Conservation (phyloP, 2,888 invertebrate genomes). For the Koerneria pararmatus region DNA sequence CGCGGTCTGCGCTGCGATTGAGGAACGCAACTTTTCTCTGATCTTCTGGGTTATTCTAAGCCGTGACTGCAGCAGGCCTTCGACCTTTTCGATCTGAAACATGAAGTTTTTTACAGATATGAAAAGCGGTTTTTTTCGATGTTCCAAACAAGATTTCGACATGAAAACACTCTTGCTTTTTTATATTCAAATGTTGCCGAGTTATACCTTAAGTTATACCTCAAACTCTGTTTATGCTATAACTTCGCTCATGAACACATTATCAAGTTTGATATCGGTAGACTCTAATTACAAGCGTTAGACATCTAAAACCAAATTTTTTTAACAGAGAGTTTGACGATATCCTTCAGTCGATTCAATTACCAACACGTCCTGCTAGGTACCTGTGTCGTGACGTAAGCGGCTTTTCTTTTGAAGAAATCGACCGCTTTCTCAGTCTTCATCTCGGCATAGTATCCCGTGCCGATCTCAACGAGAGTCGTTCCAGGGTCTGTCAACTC, state of each 20-base stretch:
- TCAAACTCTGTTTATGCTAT: no score
- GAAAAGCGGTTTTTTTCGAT: no score
- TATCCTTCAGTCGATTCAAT: no score
- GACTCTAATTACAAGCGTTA: no score
- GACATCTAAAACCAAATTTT: no score
- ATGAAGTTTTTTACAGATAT: no score
- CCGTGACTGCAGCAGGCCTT: slow-evolving; percentile 32
- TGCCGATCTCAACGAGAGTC: slow-evolving; percentile 90
- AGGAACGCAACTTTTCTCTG: slow-evolving; percentile 36
- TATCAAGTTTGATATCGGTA: no score
- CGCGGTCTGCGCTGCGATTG: slow-evolving; percentile 14
- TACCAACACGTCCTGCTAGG: not conserved
- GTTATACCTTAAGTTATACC: no score
- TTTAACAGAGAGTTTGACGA: no score
- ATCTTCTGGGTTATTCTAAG: slow-evolving; percentile 34
- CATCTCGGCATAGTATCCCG: slow-evolving; percentile 92
- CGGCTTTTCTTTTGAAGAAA: slow-evolving; percentile 84
- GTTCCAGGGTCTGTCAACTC: slow-evolving; percentile 77
- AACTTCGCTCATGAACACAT: no score
- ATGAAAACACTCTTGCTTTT: no score
- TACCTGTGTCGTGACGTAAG: slow-evolving; percentile 86
- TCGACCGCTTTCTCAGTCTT: slow-evolving; percentile 78
- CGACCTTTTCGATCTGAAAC: slow-evolving; percentile 35
- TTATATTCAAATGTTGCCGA: no score
- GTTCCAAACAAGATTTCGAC: slow-evolving; percentile 61